Evolutionary conservation across 2,888 invertebrate genomes (phyloP).

Genomic region (Drosophila anceps): DNA sequence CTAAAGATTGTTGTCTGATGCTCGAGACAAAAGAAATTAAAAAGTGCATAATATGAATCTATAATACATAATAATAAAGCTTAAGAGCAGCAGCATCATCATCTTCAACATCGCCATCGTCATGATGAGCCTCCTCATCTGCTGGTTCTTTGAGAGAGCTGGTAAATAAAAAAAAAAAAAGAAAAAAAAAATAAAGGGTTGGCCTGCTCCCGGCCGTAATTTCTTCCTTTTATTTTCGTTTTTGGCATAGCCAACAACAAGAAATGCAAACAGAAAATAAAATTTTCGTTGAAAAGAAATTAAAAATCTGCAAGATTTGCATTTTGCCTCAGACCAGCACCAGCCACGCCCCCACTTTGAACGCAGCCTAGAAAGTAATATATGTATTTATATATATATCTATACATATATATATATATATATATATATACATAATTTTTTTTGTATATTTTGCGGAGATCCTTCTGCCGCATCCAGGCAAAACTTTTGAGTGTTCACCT

Average conservation of each 20-base stretch:
- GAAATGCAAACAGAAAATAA: constrained; percentile 80
- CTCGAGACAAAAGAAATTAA: constrained; percentile 72
- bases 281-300: constrained; percentile 79
- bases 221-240: constrained; percentile 9
- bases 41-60: constrained; percentile 81
- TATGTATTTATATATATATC: constrained; percentile 55
- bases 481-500: constrained; percentile 77
- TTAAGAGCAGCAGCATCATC: constrained; percentile 41
- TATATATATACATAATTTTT: constrained; percentile 51
- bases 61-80: constrained; percentile 78
- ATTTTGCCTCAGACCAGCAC: constrained; percentile 69
- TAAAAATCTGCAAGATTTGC: constrained; percentile 84
- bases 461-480: constrained; percentile 29
- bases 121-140: constrained; percentile 34
- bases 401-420: constrained; percentile 50
- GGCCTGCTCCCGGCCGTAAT: constrained; percentile 45
- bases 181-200: constrained; percentile 67
- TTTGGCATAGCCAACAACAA: constrained; percentile 61
- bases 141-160: constrained; percentile 42
- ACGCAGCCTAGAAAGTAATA: constrained; percentile 41
- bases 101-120: constrained; percentile 32
- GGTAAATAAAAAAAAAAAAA: constrained; percentile 58
- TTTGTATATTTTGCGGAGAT: constrained; percentile 21
- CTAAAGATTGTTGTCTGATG: constrained; percentile 26
- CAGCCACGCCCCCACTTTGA: neutral